A percentile compares a stretch with the other conserved stretches of the same genome.
Conservation (phyloP, 1,140 invertebrate genomes). For the Bombus turneri region DNA sequence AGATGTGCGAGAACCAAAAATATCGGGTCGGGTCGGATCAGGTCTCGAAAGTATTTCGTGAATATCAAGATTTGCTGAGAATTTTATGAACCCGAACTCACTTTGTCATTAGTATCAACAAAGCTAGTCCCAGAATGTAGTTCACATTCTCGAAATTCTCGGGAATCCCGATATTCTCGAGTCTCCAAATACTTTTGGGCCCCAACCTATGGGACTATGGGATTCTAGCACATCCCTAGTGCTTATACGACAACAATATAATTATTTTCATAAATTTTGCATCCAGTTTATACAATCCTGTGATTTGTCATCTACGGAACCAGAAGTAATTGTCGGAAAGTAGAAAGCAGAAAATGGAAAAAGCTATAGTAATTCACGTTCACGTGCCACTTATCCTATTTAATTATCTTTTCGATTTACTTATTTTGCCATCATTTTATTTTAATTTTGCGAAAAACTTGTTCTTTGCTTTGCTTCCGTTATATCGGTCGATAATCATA, state of each 20-base stretch:
- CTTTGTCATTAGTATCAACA: no score
- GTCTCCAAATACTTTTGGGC: no score
- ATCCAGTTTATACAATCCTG: conserved; percentile 14
- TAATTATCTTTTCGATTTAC: conserved; percentile 14
- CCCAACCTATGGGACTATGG: no score
- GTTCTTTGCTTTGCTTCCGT: background rate
- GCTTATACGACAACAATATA: background rate
- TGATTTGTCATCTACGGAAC: conserved; percentile 15
- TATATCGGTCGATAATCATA: conserved; percentile 65
- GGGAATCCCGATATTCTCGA: no score
- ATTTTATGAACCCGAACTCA: no score
- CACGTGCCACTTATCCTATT: conserved; percentile 32
- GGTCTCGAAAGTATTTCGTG: no score
- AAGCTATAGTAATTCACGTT: conserved; percentile 36
- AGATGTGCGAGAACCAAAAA: no score
- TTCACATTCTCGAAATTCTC: no score
- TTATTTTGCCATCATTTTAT: conserved; percentile 28
- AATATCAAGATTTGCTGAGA: no score
- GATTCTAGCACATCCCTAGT: no score
- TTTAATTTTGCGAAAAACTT: conserved; percentile 16
- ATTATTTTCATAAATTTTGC: conserved; percentile 35
- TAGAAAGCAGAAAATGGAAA: conserved; percentile 57
- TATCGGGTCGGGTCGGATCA: no score
- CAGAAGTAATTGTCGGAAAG: conserved; percentile 24
- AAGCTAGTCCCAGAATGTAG: no score